These are phyloP conservation scores for Caenorhabditis afra DNA, from an alignment of 2,888 invertebrate species.

Conservation along the genomic window DNA sequence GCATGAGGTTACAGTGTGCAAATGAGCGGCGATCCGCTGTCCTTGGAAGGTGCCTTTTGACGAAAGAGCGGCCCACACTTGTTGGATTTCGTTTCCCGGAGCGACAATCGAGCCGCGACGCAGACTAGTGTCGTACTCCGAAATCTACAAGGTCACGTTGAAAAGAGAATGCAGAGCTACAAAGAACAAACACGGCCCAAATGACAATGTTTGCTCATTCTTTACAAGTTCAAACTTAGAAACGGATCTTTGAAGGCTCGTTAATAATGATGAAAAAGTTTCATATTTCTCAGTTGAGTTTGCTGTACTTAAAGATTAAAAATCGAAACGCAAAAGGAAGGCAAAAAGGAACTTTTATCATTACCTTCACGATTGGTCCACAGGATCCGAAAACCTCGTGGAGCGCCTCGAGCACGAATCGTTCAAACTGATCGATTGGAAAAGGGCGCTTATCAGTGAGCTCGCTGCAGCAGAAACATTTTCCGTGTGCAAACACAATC, in stretches of 20 bases:
- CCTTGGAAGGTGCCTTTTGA: conserved; percentile 69
- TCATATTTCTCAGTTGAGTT: too few relatives aligned
- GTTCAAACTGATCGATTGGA: conserved; percentile 63
- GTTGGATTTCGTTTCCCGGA: conserved; percentile 63
- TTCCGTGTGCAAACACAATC: conserved; percentile 3
- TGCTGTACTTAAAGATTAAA: too few relatives aligned
- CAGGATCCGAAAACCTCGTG: conserved; percentile 61
- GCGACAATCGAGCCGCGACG: conserved; percentile 68
- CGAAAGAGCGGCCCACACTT: conserved; percentile 75
- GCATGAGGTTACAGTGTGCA: conserved; percentile 62
- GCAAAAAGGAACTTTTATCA: too few relatives aligned
- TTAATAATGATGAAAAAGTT: too few relatives aligned
- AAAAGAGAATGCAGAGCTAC: too few relatives aligned
- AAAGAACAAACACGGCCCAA: too few relatives aligned
- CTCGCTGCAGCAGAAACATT: conserved; percentile 54
- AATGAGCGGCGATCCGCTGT: conserved; percentile 70
- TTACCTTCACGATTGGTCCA: conserved; percentile 66
- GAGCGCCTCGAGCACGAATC: conserved; percentile 67
- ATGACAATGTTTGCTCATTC: background rate
- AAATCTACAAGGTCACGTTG: conserved; percentile 51
- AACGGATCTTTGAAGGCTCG: too few relatives aligned
- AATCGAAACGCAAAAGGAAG: too few relatives aligned
- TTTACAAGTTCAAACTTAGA: too few relatives aligned
- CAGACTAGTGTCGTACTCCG: conserved; percentile 60
- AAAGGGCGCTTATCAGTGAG: conserved; percentile 56